Conservation (phyloP, 2,113 vertebrate genomes). For the Embiotoca jacksoni region DNA sequence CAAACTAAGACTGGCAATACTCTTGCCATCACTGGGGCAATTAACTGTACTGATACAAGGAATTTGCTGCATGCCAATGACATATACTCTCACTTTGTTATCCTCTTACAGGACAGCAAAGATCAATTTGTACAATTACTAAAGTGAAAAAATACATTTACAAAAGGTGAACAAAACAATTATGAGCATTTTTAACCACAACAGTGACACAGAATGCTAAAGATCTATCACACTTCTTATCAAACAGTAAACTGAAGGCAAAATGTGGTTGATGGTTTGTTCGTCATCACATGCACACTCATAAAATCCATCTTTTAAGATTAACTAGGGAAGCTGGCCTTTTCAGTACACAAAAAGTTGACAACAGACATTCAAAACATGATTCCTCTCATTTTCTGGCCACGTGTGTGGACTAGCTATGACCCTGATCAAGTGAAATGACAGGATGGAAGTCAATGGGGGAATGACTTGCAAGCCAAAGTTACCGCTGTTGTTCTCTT, state of each 20-base stretch:
- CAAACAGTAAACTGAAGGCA: conserved; percentile 24
- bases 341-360: conserved; percentile 31
- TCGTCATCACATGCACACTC: conserved; percentile 65
- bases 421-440: conserved; percentile 80
- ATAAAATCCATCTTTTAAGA: conserved; percentile 29
- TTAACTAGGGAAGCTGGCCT: conserved; percentile 72
- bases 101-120: background rate
- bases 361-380: conserved; percentile 44
- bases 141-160: conserved; percentile 7
- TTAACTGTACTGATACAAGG: background rate
- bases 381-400: conserved; percentile 47
- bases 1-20: conserved; percentile 7
- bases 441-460: conserved; percentile 80
- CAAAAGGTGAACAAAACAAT: conserved; percentile 15
- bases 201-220: conserved; percentile 34
- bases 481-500: conserved; percentile 88
- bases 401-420: conserved; percentile 72
- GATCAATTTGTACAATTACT: background rate
- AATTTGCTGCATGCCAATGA: conserved; percentile 7
- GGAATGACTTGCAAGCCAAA: conserved; percentile 88
- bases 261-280: conserved; percentile 64
- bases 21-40: background rate
- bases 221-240: conserved; percentile 2
- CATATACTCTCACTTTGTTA: conserved; percentile 6
- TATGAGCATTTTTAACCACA: background rate